Percentiles rank a stretch among this genome's conserved stretches.
phyloP scores from a whole-genome alignment of 2,888 invertebrate genomes.

The Biston stratarius region DNA sequence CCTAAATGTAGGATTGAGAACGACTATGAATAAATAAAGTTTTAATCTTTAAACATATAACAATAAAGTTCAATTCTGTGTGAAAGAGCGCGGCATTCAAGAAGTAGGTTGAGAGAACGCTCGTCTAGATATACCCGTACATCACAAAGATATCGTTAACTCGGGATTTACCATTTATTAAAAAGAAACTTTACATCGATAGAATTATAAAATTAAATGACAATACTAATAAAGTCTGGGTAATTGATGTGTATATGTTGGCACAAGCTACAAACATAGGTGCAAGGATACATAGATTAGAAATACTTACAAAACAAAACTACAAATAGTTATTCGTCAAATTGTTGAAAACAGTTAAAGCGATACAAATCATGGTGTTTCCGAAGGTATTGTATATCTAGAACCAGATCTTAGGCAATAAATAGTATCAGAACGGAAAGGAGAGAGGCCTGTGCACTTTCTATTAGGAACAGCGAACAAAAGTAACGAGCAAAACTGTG shows the following conservation, averaged over 20 bases:
- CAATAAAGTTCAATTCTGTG: conserved; percentile 72
- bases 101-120: conserved; percentile 85
- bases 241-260: neutral
- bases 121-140: conserved; percentile 79
- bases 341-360: conserved; percentile 40
- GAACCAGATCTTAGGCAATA: conserved; percentile 58
- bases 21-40: conserved; percentile 65
- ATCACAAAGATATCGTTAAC: conserved; percentile 80
- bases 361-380: conserved; percentile 42
- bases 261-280: neutral
- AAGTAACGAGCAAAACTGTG: conserved; percentile 77
- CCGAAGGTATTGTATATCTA: conserved; percentile 47
- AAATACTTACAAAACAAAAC: conserved; percentile 21
- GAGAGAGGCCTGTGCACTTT: conserved; percentile 76
- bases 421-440: conserved; percentile 77
- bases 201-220: neutral
- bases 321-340: conserved; percentile 33
- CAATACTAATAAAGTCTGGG: neutral
- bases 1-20: conserved; percentile 83
- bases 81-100: conserved; percentile 72
- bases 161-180: conserved; percentile 47
- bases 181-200: conserved; percentile 14
- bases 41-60: conserved; percentile 70
- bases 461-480: conserved; percentile 68
- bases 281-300: neutral